Conservation (phyloP, 2,797 vertebrate genomes). For the Lagorchestes hirsutus region DNA sequence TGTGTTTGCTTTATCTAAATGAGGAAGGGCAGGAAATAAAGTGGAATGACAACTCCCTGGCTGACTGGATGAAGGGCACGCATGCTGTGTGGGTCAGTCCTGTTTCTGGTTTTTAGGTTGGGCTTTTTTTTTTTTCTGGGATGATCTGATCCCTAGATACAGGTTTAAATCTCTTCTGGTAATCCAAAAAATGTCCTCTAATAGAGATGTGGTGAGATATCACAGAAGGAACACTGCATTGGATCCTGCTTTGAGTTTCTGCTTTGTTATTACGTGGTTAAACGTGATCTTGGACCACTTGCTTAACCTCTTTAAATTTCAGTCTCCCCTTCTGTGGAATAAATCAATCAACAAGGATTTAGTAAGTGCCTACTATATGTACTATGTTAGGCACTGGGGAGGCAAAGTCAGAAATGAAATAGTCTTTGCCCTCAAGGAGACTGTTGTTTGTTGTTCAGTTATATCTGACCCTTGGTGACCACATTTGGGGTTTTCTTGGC, state of each 20-base stretch:
- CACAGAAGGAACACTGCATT: background rate
- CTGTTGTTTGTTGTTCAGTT: background rate
- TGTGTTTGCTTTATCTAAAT: background rate
- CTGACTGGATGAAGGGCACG: no score
- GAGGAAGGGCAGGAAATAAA: background rate
- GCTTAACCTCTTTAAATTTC: background rate
- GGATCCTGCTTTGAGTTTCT: background rate
- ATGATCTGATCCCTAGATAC: background rate
- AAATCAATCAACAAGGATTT: background rate
- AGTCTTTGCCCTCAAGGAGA: background rate
- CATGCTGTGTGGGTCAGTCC: background rate
- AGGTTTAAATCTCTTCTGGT: background rate
- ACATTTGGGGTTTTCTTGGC: background rate
- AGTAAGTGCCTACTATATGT: background rate
- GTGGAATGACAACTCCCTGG: background rate
- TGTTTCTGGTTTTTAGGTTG: background rate
- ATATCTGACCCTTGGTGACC: background rate
- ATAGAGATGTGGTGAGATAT: background rate
- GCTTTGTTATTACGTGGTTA: background rate
- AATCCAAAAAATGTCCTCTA: background rate
- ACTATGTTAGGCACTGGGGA: background rate
- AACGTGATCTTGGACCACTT: background rate
- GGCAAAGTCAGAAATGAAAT: background rate
- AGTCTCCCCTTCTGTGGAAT: background rate
- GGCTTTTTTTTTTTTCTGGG: background rate